Conservation (phyloP, 92 coral and sea anemone species). For the Siderastrea radians region DNA sequence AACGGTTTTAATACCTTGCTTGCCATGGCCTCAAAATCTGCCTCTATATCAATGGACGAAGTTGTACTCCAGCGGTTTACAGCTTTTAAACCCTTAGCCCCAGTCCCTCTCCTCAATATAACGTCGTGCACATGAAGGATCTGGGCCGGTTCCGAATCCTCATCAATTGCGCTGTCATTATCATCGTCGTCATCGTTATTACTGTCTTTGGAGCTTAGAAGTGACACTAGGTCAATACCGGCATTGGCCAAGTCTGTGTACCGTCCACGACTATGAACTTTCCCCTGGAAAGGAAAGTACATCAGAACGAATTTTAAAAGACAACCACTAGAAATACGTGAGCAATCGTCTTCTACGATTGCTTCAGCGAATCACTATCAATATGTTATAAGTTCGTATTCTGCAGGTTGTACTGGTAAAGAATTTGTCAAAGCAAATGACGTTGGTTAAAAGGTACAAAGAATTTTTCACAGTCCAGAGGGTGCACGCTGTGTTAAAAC, state of each 20-base stretch:
- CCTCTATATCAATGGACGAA: slow-evolving; percentile 65
- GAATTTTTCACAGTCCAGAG: no score
- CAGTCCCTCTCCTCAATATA: slow-evolving; percentile 18
- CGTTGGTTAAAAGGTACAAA: no score
- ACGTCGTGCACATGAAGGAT: slow-evolving; percentile 11
- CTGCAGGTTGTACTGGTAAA: no score
- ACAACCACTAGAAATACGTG: no score
- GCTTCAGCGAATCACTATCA: no score
- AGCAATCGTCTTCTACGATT: no score
- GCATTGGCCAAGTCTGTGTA: slow-evolving; percentile 79
- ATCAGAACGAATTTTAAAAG: neutral
- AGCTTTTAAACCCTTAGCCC: slow-evolving; percentile 42
- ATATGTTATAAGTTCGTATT: no score
- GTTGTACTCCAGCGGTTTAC: slow-evolving; percentile 67
- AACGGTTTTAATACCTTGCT: slow-evolving; percentile 4
- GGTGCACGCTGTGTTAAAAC: no score
- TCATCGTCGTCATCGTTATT: slow-evolving; percentile 74
- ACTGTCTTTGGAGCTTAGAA: slow-evolving; percentile 59
- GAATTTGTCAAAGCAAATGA: no score
- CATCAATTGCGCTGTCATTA: slow-evolving; percentile 85
- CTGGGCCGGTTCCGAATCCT: slow-evolving; percentile 68
- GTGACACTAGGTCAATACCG: slow-evolving; percentile 83
- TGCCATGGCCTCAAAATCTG: slow-evolving; percentile 47
- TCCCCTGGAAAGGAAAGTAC: slow-evolving; percentile 53
- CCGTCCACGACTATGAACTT: slow-evolving; percentile 71